Evolutionary conservation across 37 sponge, comb jelly and placozoan species (phyloP), one percentile per base, ranked within the genome.

Genomic region (Beroe ovata): DNA sequence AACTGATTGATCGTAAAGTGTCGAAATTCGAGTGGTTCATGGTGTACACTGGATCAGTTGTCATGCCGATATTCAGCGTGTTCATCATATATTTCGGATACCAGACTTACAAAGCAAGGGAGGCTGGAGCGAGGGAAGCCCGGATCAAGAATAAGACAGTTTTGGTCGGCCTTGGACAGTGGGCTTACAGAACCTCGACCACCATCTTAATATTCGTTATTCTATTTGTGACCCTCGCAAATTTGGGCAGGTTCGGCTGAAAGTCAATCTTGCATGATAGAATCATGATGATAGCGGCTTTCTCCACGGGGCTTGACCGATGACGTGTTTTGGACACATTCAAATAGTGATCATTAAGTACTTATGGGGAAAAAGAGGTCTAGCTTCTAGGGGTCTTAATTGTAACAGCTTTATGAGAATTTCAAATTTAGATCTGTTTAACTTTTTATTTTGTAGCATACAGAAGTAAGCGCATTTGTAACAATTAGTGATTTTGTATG

Each of bases 101-200:
- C 47, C 26, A 41, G 38, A 38, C 41, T 3, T n/a, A 42, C 54
- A 1, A 21, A 4, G 84, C 84, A 23, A 77, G 41, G 54, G 33
- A 77, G 22, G 20, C 26, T n/a, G 38, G 47, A 19, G 38, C 39
- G 26, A 38, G 84, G 28, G 41, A 28, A 77, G 3, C 22, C 18
- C 54, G 54, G 1, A 8, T 77, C 6, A 77, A 77, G 8, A n/a
- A 8, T 23, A 77, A 77, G 54, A 35, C 41, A 1, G 33, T 39
- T 42, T 39, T 77, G 42, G 54, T 77, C 1, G 84, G 84, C 2
- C 47, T 77, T 1, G 84, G 84, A 77, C 84, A 77, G 41, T 77
- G 84, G 84, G 84, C 84, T 40, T 77, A 77, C 41, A 8, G 84
- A 42, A 35, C 33, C 23, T 14, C 84, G 22, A 47, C 54, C 6